These are phyloP conservation scores for Chunga burmeisteri DNA, from an alignment of 2,113 vertebrate species.

Conservation along the genomic window DNA sequence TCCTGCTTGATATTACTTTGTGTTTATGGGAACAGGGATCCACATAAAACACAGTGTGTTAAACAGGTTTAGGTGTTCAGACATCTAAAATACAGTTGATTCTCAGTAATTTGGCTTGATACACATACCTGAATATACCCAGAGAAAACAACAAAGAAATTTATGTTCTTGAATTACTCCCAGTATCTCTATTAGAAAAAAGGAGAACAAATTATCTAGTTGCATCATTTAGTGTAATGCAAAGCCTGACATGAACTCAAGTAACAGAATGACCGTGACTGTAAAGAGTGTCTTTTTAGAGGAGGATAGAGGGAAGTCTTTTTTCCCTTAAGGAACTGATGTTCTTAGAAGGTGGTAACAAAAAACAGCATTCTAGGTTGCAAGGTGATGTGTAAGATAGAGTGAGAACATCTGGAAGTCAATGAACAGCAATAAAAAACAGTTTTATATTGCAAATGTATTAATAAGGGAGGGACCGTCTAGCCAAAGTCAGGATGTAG, in stretches of 20 bases:
- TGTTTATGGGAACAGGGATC: not conserved
- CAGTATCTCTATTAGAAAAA: not conserved
- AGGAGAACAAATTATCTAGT: not conserved
- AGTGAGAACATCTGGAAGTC: not conserved
- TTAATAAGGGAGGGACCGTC: not conserved
- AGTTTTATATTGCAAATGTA: not conserved
- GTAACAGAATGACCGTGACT: not conserved
- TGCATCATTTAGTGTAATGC: not conserved
- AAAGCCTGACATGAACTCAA: not conserved
- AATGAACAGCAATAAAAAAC: not conserved
- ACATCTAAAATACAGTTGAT: not conserved
- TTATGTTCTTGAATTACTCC: not conserved
- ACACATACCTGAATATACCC: not conserved
- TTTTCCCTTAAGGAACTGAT: not conserved
- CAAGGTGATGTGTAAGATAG: not conserved
- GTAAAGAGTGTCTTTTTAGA: not conserved
- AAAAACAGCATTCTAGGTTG: not conserved
- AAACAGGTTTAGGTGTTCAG: not conserved
- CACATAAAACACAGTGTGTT: fast-evolving
- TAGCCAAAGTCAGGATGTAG: not conserved
- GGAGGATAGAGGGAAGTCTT: not conserved
- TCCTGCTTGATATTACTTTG: not conserved
- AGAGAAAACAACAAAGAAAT: not conserved
- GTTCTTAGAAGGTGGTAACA: not conserved
- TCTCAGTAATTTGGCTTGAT: not conserved